Conservation (phyloP, 2,113 vertebrate species). For the Vombatus ursinus region DNA sequence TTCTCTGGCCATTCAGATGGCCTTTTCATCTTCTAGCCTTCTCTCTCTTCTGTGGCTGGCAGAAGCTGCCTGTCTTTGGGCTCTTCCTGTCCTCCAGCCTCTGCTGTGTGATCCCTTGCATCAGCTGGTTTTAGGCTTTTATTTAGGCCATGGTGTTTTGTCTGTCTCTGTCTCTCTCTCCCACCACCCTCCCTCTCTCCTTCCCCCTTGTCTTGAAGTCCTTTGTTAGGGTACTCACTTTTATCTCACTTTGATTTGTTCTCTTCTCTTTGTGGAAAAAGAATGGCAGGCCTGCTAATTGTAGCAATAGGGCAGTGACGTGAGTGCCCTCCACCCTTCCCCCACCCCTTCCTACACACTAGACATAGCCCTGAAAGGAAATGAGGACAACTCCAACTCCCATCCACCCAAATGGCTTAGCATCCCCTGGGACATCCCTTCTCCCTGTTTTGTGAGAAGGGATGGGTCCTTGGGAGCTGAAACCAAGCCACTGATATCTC, state of each 20-base stretch:
- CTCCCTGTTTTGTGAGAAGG: background rate
- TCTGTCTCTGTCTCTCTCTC: slow-evolving; percentile 73
- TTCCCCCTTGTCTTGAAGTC: slow-evolving; percentile 65
- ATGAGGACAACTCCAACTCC: slow-evolving; percentile 58
- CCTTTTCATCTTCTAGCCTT: slow-evolving; percentile 64
- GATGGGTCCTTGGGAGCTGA: background rate
- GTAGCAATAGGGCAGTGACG: slow-evolving; percentile 65
- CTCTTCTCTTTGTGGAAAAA: slow-evolving; percentile 65
- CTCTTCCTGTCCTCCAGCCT: slow-evolving; percentile 64
- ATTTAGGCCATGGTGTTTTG: slow-evolving; percentile 70
- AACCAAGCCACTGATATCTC: background rate
- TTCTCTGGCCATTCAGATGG: slow-evolving; percentile 47
- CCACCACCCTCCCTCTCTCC: slow-evolving; percentile 62
- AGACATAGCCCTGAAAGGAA: slow-evolving; percentile 44
- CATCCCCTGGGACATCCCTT: background rate
- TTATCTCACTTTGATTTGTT: slow-evolving; percentile 77
- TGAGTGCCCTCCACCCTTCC: slow-evolving; percentile 21
- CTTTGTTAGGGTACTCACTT: slow-evolving; percentile 73
- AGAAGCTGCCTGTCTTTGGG: background rate
- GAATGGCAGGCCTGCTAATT: slow-evolving; percentile 77
- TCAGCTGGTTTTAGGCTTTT: slow-evolving; percentile 68
- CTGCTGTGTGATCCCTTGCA: slow-evolving; percentile 66
- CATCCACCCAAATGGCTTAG: slow-evolving; percentile 8
- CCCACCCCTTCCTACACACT: slow-evolving; percentile 21
- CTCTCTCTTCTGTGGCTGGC: slow-evolving; percentile 49